A percentile compares a stretch with the other conserved stretches of the same genome.
Evolutionary conservation across 2,888 invertebrate species (phyloP).

Genomic region (Dichetophora obliterata): DNA sequence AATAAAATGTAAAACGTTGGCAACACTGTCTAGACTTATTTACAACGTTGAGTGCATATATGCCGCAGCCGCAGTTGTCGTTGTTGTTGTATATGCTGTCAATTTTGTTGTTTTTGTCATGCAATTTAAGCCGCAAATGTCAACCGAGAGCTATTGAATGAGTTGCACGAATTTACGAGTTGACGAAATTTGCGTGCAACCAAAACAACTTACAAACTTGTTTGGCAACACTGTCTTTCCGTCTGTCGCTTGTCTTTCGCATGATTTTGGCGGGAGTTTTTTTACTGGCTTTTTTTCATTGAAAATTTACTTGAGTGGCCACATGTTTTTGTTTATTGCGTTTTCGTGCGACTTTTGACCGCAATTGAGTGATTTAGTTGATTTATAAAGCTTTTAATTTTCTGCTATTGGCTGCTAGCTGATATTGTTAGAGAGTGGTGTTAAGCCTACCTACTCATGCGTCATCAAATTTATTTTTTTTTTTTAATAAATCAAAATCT

Average conservation of each 20-base stretch:
- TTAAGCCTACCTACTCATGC: too few species aligned
- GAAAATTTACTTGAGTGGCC: not conserved
- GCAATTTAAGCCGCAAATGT: constrained; percentile 9
- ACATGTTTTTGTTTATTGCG: not conserved
- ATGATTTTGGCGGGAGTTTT: constrained; percentile 17
- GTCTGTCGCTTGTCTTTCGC: not conserved
- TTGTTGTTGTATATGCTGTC: not conserved
- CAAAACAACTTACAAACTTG: constrained; percentile 18
- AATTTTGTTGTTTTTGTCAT: constrained; percentile 3
- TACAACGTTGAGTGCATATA: not conserved
- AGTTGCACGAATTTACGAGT: constrained; percentile 1
- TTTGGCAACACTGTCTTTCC: constrained; percentile 17
- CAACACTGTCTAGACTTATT: constrained; percentile 14
- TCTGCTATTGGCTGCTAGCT: too few species aligned
- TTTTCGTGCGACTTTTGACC: not conserved
- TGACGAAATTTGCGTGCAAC: not conserved
- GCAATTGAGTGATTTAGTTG: not conserved
- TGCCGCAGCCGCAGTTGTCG: not conserved
- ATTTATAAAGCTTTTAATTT: not conserved
- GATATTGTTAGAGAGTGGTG: too few species aligned
- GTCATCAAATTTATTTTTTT: too few species aligned
- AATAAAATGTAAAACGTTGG: not conserved
- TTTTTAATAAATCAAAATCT: too few species aligned
- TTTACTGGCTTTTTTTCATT: not conserved
- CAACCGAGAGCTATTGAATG: not conserved